Evolutionary conservation across 2,113 vertebrate species (phyloP).

Genomic region (Menura novaehollandiae): DNA sequence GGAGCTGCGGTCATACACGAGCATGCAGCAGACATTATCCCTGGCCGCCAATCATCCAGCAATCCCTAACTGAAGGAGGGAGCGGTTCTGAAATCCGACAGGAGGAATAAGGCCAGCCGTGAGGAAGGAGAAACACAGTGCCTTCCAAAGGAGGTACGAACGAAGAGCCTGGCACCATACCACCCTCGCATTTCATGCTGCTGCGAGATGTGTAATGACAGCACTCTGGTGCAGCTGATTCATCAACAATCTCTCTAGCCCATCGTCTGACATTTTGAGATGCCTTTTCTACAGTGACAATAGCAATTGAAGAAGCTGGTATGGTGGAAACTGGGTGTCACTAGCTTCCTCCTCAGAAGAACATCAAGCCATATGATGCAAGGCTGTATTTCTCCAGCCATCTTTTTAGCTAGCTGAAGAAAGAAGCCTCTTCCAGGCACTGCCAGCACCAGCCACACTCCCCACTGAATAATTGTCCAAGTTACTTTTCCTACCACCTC

Average conservation of each 20-base stretch:
- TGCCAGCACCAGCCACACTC: not conserved
- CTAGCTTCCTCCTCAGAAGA: not conserved
- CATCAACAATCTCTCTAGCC: not conserved
- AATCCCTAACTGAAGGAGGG: not conserved
- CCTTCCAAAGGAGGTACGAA: not conserved
- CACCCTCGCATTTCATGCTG: not conserved
- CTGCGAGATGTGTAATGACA: not conserved
- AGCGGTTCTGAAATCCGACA: not conserved
- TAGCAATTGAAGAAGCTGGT: not conserved
- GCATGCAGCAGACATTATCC: not conserved
- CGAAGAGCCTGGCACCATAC: not conserved
- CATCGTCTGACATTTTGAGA: not conserved
- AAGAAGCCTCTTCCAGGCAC: not conserved
- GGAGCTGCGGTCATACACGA: not conserved
- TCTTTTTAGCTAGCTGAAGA: not conserved
- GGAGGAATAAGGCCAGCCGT: not conserved
- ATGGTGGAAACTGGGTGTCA: not conserved
- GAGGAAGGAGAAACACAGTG: not conserved
- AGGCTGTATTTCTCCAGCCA: not conserved
- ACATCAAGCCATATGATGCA: not conserved
- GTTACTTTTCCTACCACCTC: not conserved
- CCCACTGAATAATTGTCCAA: accelerated
- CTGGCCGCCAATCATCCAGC: not conserved
- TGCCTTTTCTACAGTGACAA: not conserved
- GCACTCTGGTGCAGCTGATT: not conserved